Base-by-base conservation (phyloP, 2,888 invertebrate genomes). In the Tachina grossa region DNA sequence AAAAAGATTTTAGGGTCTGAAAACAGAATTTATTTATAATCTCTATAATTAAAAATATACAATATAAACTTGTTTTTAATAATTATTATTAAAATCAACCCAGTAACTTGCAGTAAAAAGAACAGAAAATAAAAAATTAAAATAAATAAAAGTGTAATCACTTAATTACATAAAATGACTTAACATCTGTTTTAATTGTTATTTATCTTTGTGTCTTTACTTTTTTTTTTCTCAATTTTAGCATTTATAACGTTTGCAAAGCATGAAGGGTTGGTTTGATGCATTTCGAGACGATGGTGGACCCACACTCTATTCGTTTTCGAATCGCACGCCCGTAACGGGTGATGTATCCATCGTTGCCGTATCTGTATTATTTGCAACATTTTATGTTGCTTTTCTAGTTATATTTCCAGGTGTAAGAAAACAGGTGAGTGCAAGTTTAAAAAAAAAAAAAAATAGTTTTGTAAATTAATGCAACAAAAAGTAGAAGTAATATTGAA, bases 271-370 rank as follows among this genome's bases (percentile, higher is more conserved):
- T 94, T 98, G 98, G 98, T 98, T 98, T 94, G 98, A 98, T 93
- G 98, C 98, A 88, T 99, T 98, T 94, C 97, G 99, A 92, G 96
- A 96, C 94, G 97, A 98, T 94, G 98, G 98, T 92, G 98, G 98
- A 89, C 99, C 99, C 88, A 98, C 98, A 90, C 95, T 98, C 88
- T 99, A 99, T 94, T 96, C 96, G 91, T 97, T 97, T 94, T 96
- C 97, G 93, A 98, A 98, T 94, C 95, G 98, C 89, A 99, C 98
- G 53, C 97, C 99, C 47, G 99, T 98, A 90, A 97, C 97, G 65
- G 98, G 97, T 19, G 99, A 99, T 93, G 96, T 97, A 79, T 96
- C 96, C 53, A 95, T 97, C 89, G 96, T 98, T 89, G 96, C 97
- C 87, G 95, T 98, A 88, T 95, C 97, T 88, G 95, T 97, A 88